A percentile compares a stretch with the other conserved stretches of the same genome.
These are phyloP conservation scores for Patella ulyssiponensis DNA, from an alignment of 2,888 invertebrate genomes.

Conservation along the genomic window DNA sequence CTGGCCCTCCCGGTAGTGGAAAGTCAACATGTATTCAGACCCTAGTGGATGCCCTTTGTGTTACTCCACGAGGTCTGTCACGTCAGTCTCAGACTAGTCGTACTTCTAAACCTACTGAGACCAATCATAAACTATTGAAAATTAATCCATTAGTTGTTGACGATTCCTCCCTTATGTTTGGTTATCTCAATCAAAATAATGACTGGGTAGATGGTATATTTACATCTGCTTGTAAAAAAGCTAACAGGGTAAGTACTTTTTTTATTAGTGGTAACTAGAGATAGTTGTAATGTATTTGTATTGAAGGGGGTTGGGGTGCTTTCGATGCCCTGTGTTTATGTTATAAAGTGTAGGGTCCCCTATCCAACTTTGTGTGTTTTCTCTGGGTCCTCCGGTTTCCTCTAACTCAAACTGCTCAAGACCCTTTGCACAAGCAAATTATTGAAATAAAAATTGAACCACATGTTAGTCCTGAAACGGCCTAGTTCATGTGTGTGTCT, in stretches of 20 bases:
- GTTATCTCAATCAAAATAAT: constrained; percentile 64
- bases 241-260: constrained; percentile 63
- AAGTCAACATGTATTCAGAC: constrained; percentile 70
- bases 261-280: background rate
- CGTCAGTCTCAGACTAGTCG: constrained; percentile 55
- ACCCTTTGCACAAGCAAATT: too few species aligned
- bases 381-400: too few species aligned
- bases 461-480: too few species aligned
- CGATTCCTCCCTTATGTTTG: constrained; percentile 68
- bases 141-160: constrained; percentile 71
- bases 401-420: too few species aligned
- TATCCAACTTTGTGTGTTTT: too few species aligned
- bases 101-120: constrained; percentile 51
- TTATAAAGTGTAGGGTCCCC: too few species aligned
- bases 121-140: constrained; percentile 67
- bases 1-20: constrained; percentile 71
- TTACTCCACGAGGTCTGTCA: constrained; percentile 54
- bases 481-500: too few species aligned
- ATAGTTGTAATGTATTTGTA: too few species aligned
- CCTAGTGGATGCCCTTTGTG: constrained; percentile 67
- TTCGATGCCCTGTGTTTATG: too few species aligned
- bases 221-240: constrained; percentile 70
- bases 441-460: too few species aligned
- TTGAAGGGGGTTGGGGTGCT: too few species aligned
- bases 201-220: constrained; percentile 72